A percentile compares a stretch with the other conserved stretches of the same genome.
Evolutionary conservation across 2,797 vertebrate species (phyloP).

Genomic region (Sebastes flavidus): DNA sequence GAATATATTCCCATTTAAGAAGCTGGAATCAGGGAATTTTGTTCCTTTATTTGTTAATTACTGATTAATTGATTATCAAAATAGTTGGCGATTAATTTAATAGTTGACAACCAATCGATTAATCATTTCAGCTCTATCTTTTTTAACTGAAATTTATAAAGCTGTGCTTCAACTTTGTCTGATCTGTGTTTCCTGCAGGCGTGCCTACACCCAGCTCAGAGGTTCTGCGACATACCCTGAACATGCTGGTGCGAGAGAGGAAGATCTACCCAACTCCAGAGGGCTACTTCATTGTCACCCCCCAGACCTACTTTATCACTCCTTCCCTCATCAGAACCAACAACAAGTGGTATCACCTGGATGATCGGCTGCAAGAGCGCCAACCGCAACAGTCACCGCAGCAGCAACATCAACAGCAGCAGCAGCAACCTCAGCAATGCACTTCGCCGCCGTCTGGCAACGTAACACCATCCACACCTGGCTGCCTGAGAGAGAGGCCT

Average conservation of each 20-base stretch:
- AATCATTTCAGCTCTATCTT: background rate
- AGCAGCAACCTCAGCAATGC: slow-evolving; percentile 85
- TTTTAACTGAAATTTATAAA: background rate
- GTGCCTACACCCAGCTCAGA: slow-evolving; percentile 98
- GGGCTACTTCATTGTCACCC: slow-evolving; percentile 99
- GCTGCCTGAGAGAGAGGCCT: slow-evolving; percentile 93
- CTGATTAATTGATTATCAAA: too few species aligned
- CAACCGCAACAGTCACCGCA: slow-evolving; percentile 75
- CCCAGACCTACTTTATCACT: slow-evolving; percentile 99
- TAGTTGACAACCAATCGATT: background rate
- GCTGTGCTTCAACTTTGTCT: background rate
- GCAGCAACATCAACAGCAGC: slow-evolving; percentile 85
- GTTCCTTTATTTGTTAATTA: too few species aligned
- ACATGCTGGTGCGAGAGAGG: slow-evolving; percentile 97
- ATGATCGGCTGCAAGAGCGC: slow-evolving; percentile 94
- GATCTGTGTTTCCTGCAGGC: slow-evolving; percentile 78
- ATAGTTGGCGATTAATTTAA: too few species aligned
- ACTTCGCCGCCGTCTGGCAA: slow-evolving; percentile 95
- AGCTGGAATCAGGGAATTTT: too few species aligned
- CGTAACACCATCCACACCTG: slow-evolving; percentile 93
- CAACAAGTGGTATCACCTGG: slow-evolving; percentile 99
- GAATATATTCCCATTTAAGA: too few species aligned
- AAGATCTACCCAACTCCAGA: slow-evolving; percentile 99
- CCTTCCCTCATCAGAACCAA: slow-evolving; percentile 99
- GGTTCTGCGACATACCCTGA: slow-evolving; percentile 96